Conservation (phyloP, 2,888 invertebrate genomes). For the Stratiomys singularior region DNA sequence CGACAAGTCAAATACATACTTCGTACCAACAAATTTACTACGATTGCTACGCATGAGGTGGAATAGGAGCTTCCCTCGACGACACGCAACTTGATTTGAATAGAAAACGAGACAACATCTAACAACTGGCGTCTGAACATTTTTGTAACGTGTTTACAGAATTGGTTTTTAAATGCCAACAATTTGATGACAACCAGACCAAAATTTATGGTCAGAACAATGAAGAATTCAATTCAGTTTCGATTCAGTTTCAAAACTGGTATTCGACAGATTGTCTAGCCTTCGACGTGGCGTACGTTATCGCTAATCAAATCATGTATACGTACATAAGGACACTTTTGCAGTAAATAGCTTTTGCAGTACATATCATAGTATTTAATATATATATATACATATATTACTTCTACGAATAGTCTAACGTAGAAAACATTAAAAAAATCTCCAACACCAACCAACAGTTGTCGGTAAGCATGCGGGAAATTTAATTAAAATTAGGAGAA, state of each 20-base stretch:
- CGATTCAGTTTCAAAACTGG: too few relatives aligned
- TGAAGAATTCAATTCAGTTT: too few relatives aligned
- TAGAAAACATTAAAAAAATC: not conserved
- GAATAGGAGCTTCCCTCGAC: not conserved
- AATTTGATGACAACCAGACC: not conserved
- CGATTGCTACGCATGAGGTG: too few relatives aligned
- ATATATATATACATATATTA: too few relatives aligned
- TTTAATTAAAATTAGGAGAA: constrained; percentile 50
- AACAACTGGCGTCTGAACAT: not conserved
- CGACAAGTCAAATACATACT: not conserved
- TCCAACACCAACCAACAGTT: not conserved
- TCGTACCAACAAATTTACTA: not conserved
- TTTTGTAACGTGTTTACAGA: constrained; percentile 32
- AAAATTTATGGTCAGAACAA: not conserved
- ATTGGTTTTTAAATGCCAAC: constrained; percentile 6
- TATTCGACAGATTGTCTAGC: too few relatives aligned
- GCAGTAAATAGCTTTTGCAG: too few relatives aligned
- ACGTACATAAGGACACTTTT: too few relatives aligned
- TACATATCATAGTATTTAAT: too few relatives aligned
- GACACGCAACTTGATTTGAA: constrained; percentile 29
- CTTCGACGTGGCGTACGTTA: too few relatives aligned
- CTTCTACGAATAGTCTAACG: too few relatives aligned
- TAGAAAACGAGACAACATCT: not conserved
- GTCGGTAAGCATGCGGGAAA: constrained; percentile 12
- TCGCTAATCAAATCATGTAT: too few relatives aligned